Conservation (phyloP, 2,113 vertebrate genomes). For the Calonectris borealis region DNA sequence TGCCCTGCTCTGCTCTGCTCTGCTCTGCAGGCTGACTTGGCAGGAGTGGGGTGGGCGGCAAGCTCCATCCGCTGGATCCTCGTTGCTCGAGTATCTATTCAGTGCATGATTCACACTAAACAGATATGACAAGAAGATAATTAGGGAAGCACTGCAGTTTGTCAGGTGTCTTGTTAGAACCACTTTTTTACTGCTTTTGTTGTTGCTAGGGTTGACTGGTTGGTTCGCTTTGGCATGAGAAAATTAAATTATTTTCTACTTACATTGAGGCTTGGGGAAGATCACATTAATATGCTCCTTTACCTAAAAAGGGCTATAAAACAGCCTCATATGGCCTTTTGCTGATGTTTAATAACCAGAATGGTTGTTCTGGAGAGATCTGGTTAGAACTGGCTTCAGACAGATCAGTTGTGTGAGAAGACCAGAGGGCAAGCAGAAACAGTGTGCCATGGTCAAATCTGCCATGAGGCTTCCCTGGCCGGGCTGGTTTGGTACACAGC, state of each 20-base stretch:
- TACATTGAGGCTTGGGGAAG: not conserved
- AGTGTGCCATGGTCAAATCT: not conserved
- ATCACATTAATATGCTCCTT: conserved; percentile 22
- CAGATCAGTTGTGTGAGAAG: not conserved
- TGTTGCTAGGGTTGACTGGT: conserved; percentile 17
- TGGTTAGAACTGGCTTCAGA: not conserved
- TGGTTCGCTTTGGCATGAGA: not conserved
- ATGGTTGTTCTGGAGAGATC: not conserved
- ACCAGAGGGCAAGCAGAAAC: not conserved
- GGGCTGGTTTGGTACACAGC: not conserved
- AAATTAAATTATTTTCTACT: conserved; percentile 52
- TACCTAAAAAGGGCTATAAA: conserved; percentile 12
- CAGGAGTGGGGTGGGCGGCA: not conserved
- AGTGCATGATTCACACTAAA: conserved; percentile 16
- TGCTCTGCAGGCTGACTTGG: not conserved
- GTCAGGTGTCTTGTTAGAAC: conserved; percentile 56
- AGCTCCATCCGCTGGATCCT: not conserved
- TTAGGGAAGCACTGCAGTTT: conserved; percentile 50
- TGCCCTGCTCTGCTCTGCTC: not conserved
- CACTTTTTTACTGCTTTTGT: not conserved
- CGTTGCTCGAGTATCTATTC: not conserved
- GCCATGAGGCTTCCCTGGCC: not conserved
- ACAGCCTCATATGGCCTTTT: not conserved
- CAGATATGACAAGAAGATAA: conserved; percentile 49
- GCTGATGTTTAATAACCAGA: not conserved